Evolutionary conservation across 2,888 invertebrate genomes (phyloP).

Genomic region (Plusia festucae): DNA sequence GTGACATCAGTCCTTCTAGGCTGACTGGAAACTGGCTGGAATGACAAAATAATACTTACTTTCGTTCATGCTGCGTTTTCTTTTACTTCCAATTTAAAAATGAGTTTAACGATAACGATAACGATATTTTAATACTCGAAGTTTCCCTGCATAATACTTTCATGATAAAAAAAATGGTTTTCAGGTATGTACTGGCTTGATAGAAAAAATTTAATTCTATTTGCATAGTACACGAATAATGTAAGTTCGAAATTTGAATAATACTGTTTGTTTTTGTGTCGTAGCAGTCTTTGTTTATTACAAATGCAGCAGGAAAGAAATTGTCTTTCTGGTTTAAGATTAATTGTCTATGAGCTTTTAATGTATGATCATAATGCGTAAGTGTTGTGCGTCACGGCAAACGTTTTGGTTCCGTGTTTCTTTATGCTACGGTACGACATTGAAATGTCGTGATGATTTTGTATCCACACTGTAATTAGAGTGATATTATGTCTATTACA

Average conservation of each 20-base stretch:
- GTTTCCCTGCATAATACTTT: too few species aligned
- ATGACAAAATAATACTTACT: too few species aligned
- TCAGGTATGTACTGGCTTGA: constrained; percentile 8
- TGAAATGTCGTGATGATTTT: constrained; percentile 57
- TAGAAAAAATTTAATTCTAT: not conserved
- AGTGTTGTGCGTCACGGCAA: constrained; percentile 42
- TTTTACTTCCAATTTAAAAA: not conserved
- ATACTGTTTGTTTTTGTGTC: not conserved
- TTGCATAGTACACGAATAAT: not conserved
- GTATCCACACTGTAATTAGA: constrained; percentile 30
- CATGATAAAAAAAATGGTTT: too few species aligned
- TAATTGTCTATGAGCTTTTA: constrained; percentile 35
- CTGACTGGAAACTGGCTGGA: too few species aligned
- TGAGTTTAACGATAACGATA: too few species aligned
- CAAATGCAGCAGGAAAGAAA: constrained; percentile 25
- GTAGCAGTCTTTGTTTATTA: constrained; percentile 1
- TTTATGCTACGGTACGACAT: constrained; percentile 52
- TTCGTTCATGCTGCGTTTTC: too few species aligned
- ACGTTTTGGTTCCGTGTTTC: constrained; percentile 56
- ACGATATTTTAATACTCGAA: too few species aligned
- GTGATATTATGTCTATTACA: constrained; percentile 8
- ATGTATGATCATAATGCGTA: constrained; percentile 12
- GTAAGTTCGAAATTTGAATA: not conserved
- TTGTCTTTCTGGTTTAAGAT: constrained; percentile 25
- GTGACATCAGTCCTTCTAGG: too few species aligned